Base-by-base conservation (phyloP, 2,888 invertebrate species). In the Temnothorax rugatulus region DNA sequence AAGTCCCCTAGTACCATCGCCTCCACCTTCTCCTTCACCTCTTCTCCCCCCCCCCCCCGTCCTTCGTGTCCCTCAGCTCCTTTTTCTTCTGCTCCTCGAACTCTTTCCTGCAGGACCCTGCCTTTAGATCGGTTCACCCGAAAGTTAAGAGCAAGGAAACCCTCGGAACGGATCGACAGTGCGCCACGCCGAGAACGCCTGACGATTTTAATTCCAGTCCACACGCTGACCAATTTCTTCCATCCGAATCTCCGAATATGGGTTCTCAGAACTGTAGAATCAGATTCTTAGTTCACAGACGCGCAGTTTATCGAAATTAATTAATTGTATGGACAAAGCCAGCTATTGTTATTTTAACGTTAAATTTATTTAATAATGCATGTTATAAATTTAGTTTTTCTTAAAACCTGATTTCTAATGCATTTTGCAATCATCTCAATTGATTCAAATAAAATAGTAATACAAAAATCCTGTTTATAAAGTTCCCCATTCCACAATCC, bases 1-100 rank as follows among this genome's bases (percentile, higher is more conserved):
- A 92, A 93, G 91, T 91, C 91, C 91, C 91, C 91, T 89, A 91
- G 90, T 90, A 90, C 91, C 87, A 86, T 92, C 88, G 88, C 88
- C 85, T 85, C 91, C 86, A 87, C 88, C 90, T 79, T 84, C 87
- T 84, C 86, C 86, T 83, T 87, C 86, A 77, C 29, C 87, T 84
- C 86, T 86, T 85, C 29, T 85, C 29, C 29, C 1, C 25, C 25
- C 25, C 85, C 82, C 64, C 83, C 87, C 84, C 86, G 84, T 74
- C 15, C 86, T 83, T 81, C 84, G 83, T 83, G 83, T 86, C 89
- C 87, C 84, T 85, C 76, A 79, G 87, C 85, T 90, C 86, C 86
- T 86, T 91, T 90, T 88, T 87, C 89, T 91, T 90, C 89, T 89
- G 87, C 87, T 88, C 85, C 83, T 85, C 87, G 87, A 87, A 86